Base-by-base conservation (phyloP, 2,113 vertebrate species). In the Thalassarche chlororhynchos region DNA sequence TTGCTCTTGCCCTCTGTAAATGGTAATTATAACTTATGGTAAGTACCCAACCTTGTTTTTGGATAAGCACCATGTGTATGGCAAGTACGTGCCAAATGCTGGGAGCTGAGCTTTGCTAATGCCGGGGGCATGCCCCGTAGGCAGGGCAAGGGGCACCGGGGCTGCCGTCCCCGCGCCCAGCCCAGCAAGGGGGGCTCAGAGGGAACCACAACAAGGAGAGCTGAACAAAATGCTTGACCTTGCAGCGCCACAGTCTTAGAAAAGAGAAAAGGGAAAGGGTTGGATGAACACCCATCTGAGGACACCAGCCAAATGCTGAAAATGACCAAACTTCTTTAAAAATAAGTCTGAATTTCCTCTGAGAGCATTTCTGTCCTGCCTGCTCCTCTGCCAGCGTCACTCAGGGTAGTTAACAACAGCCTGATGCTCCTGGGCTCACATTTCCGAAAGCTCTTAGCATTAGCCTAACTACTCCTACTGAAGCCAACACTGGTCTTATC, bases 121-220 rank as follows among this genome's bases (percentile, higher is more conserved):
- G 25, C 46, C 0, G 3, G 16, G 40, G 47, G 3, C n/a, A 36
- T 34, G 28, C 6, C 34, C 44, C 6, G 2, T 1, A 32, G 57
- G 32, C 17, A 90, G 55, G 23, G 18, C 46, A 68, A 84, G 71
- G 29, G 32, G 70, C 64, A 20, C 1, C 0, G 2, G 8, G 14
- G 47, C 38, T 70, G 46, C 57, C 8, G 2, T 36, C 38, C 34
- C n/a, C 4, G 0, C 3, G 3, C 38, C 76, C 36, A 29, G 49
- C 6, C 62, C 49, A 64, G 38, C 40, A 44, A 28, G 46, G 24
- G 21, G 23, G 10, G 2, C 8, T 78, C n/a, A 47, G 77, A 23
- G 20, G 23, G 57, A 62, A 38, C 55, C 26, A 42, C 19, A 17
- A 9, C 21, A 38, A 58, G 20, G 36, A 83, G 21, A 79, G 16